These are phyloP conservation scores for Pseudachorutes palmiensis DNA, from an alignment of 1,140 invertebrate species.

Conservation along the genomic window DNA sequence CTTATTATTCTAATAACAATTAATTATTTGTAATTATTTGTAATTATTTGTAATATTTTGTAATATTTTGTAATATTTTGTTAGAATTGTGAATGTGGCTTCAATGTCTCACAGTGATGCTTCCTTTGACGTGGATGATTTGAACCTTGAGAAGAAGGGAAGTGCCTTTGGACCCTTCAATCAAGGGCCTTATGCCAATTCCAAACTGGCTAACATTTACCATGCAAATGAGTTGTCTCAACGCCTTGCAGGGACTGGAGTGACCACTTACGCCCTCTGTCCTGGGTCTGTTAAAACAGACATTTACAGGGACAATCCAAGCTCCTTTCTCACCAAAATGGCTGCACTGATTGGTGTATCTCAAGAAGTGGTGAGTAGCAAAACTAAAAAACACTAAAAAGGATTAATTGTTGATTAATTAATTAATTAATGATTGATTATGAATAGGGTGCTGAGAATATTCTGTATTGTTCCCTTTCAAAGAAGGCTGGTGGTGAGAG, in stretches of 20 bases:
- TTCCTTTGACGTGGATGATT: constrained; percentile 45
- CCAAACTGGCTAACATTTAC: constrained; percentile 40
- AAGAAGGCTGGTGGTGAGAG: constrained; percentile 55
- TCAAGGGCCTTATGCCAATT: constrained; percentile 44
- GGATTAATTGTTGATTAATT: not conserved
- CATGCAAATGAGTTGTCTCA: not conserved
- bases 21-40: not conserved
- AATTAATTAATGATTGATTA: not conserved
- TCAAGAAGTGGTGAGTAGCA: not conserved
- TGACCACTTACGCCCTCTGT: not conserved
- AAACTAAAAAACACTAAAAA: not conserved
- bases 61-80: not conserved
- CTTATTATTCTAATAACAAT: not conserved
- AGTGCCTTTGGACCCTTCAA: constrained; percentile 34
- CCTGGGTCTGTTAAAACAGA: not conserved
- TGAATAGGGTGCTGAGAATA: constrained; percentile 64
- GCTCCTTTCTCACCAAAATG: not conserved
- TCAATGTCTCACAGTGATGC: constrained; percentile 42
- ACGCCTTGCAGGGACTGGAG: not conserved
- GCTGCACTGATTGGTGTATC: not conserved
- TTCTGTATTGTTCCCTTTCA: constrained; percentile 65
- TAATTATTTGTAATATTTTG: not conserved
- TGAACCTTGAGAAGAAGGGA: constrained; percentile 40
- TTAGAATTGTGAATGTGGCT: constrained; percentile 39
- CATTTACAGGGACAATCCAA: not conserved